These are phyloP conservation scores for Petrocephalus microphthalmus DNA, from an alignment of 2,113 vertebrate genomes.

Conservation along the genomic window DNA sequence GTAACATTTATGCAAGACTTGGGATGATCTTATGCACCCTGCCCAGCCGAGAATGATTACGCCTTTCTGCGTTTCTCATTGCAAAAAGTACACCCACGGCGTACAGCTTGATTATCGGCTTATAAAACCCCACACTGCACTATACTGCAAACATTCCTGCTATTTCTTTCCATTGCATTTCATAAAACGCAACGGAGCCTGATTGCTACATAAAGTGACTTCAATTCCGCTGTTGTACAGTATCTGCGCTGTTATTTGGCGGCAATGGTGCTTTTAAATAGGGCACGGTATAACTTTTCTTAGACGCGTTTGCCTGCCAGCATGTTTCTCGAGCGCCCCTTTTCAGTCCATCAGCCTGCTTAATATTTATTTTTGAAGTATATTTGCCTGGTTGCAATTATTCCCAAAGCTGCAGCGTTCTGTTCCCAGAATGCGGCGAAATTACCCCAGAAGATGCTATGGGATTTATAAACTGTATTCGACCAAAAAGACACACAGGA, in stretches of 20 bases:
- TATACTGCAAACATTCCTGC: neutral
- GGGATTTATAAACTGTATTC: neutral
- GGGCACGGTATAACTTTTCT: neutral
- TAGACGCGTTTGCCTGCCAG: neutral
- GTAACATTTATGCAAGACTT: neutral
- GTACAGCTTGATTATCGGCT: slow-evolving; percentile 20
- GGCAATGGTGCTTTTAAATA: neutral
- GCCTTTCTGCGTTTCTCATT: slow-evolving; percentile 5
- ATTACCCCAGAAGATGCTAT: neutral
- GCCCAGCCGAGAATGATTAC: neutral
- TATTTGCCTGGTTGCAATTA: neutral
- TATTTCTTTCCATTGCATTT: slow-evolving; percentile 28
- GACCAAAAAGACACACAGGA: neutral
- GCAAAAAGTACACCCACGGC: slow-evolving; percentile 16
- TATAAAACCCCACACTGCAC: neutral
- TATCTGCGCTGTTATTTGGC: neutral
- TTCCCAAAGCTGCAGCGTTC: neutral
- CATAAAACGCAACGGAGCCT: slow-evolving; percentile 17
- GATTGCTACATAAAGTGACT: neutral
- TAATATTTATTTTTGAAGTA: neutral
- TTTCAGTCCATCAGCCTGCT: neutral
- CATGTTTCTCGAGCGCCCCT: neutral
- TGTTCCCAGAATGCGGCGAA: neutral
- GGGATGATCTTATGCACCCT: neutral
- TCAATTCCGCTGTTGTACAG: neutral